Evolutionary conservation across 2,888 invertebrate species (phyloP).

Genomic region (Lasioglossum vierecki): DNA sequence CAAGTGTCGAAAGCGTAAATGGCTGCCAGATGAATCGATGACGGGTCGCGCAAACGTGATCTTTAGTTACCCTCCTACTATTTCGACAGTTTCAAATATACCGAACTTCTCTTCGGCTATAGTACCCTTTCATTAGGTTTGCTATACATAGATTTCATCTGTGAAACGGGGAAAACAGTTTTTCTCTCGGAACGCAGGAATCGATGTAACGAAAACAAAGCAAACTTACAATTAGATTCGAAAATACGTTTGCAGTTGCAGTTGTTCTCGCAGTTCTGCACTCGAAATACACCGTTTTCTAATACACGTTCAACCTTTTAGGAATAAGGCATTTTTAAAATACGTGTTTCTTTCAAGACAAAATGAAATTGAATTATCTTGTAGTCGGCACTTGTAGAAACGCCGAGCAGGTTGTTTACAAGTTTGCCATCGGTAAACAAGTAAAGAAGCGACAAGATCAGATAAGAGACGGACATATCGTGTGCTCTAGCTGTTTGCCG

Average conservation of each 20-base stretch:
- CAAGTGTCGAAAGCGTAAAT: slow-evolving; percentile 50
- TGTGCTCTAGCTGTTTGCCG: not conserved
- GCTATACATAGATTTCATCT: not conserved
- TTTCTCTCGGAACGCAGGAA: not conserved
- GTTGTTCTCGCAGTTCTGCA: too few relatives aligned
- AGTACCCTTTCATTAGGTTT: not conserved
- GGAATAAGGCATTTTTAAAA: too few relatives aligned
- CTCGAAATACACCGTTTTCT: too few relatives aligned
- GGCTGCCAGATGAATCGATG: slow-evolving; percentile 44
- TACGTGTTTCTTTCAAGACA: too few relatives aligned
- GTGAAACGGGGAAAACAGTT: too few relatives aligned
- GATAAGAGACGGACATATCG: not conserved
- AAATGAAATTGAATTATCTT: too few relatives aligned
- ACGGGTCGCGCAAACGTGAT: slow-evolving; percentile 19
- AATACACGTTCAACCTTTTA: too few relatives aligned
- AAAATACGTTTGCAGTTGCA: too few relatives aligned
- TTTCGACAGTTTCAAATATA: not conserved
- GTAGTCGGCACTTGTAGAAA: too few relatives aligned
- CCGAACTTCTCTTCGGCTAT: not conserved
- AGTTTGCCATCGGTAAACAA: not conserved
- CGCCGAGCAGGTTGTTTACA: not conserved
- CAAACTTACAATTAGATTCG: too few relatives aligned
- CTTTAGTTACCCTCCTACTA: not conserved
- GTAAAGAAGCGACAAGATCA: not conserved
- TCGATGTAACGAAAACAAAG: too few relatives aligned